These are phyloP conservation scores for Oncorhynchus gorbuscha DNA, from an alignment of 2,113 vertebrate species.

Conservation along the genomic window DNA sequence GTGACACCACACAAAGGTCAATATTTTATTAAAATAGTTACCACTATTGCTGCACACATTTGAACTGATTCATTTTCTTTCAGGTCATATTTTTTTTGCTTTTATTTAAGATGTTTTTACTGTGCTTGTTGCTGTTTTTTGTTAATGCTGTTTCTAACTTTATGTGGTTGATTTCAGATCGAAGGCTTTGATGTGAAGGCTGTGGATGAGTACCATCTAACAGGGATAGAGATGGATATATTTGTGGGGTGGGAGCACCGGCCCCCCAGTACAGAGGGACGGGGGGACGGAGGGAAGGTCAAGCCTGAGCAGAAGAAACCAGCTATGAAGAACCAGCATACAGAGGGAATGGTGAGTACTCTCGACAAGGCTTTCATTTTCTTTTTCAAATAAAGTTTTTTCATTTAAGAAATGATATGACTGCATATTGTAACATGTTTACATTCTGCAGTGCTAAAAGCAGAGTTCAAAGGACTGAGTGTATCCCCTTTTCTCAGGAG, in stretches of 20 bases:
- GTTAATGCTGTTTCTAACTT: neutral
- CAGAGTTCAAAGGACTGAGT: neutral
- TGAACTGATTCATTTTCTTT: constrained; percentile 69
- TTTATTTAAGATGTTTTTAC: neutral
- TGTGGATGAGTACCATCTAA: constrained; percentile 92
- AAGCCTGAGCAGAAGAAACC: constrained; percentile 80
- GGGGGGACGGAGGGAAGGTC: constrained; percentile 77
- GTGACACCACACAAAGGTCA: constrained; percentile 24
- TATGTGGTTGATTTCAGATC: constrained; percentile 72
- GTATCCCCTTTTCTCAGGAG: too few species aligned
- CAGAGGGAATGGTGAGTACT: constrained; percentile 83
- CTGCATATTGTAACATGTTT: too few species aligned
- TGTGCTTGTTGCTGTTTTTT: neutral
- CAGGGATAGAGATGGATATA: constrained; percentile 78
- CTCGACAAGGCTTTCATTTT: neutral
- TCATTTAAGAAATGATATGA: too few species aligned
- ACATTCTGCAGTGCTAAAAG: neutral
- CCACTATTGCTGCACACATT: too few species aligned
- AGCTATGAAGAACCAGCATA: constrained; percentile 60
- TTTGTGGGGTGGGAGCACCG: constrained; percentile 91
- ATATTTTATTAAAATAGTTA: too few species aligned
- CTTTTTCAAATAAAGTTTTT: too few species aligned
- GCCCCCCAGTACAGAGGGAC: constrained; percentile 76
- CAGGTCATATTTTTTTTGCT: constrained; percentile 48
- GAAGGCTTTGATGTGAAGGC: constrained; percentile 91